Evolutionary conservation across 2,113 vertebrate species (phyloP), one percentile per base, ranked within the genome.

Genomic region (Lasiurus cinereus): DNA sequence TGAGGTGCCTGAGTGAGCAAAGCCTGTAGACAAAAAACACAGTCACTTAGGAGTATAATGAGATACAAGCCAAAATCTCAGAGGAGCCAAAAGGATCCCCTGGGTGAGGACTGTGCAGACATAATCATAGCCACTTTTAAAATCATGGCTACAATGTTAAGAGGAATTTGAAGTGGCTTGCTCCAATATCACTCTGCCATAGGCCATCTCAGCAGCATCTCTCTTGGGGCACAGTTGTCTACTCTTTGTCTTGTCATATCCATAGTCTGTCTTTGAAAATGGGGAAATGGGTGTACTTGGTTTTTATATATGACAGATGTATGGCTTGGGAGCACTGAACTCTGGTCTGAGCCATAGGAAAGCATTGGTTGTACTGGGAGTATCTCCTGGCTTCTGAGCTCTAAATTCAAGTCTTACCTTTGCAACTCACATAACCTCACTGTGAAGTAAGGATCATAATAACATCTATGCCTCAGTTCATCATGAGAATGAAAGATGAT

Each of bases 111-210:
- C 36, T 8, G 24, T 48, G 24, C 27, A 43, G 64, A 54, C 7
- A 1, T 54, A 67, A 95, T 93, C 48, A 72, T 8, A 94, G 27
- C 50, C 43, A 46, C 59, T 90, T 85, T 96, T 93, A 86, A 95
- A 92, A 59, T 95, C 84, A 89, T 95, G 74, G 70, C 48, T 31
- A 87, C 50, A 11, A 4, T 72, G 18, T 70, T 82, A 80, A 83
- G 89, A 89, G 70, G 39, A 87, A 66, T 43, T 27, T 18, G 76
- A 76, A 73, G 52, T 83, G 39, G 43, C 78, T 84, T 50, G 52
- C 48, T 95, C 70, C 79, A 83, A 22, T 24, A 36, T 72, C 22
- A 56, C 21, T 48, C 79, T 24, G 8, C 77, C 48, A 66, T 33
- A 36, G 88, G 80, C 27, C 36, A 6, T 19, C 54, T 70, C 22